These are phyloP conservation scores for Drosophila pseudoobscura DNA, from an alignment of 1,140 invertebrate genomes.

Conservation along the genomic window DNA sequence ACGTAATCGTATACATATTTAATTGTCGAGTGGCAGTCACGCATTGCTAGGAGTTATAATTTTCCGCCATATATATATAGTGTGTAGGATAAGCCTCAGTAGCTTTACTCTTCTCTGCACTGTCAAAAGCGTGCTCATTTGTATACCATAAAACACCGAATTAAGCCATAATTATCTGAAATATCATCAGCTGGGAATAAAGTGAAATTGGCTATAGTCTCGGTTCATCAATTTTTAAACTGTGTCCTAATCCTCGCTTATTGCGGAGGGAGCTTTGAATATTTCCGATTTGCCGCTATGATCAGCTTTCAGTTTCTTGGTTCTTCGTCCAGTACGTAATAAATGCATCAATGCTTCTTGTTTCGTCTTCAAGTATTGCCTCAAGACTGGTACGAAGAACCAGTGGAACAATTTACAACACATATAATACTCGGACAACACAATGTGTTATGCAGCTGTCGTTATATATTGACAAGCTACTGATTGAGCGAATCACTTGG, in stretches of 20 bases:
- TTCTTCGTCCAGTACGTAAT: no score
- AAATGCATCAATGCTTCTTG: no score
- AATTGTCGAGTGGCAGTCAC: conserved; percentile 18
- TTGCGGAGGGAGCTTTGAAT: no score
- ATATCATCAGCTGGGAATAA: not conserved
- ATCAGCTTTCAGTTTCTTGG: no score
- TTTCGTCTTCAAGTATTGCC: no score
- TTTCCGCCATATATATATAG: conserved; percentile 16
- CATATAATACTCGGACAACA: no score
- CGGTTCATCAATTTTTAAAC: conserved; percentile 31
- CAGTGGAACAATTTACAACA: no score
- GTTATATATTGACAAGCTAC: conserved; percentile 31
- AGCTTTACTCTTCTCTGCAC: not conserved
- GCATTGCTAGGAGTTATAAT: conserved; percentile 37
- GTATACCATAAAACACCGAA: not conserved
- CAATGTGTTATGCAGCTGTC: conserved; percentile 4
- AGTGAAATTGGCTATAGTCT: conserved; percentile 10
- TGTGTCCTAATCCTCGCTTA: no score
- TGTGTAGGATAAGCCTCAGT: conserved; percentile 10
- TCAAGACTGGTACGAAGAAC: no score
- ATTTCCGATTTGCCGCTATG: no score
- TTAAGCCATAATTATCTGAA: conserved; percentile 16
- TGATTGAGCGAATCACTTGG: conserved; percentile 58
- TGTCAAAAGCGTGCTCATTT: conserved; percentile 18
- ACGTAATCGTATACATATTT: not conserved